phyloP scores from a whole-genome alignment of 2,113 vertebrate genomes.

The cat (Felis catus) region F.catus_Fca126_mat1.0 CM031421.1:12570501-12571000 shows the following conservation, averaged over 20 bases:
- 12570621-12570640: neutral
- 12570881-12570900: neutral
- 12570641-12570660: neutral
- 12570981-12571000: neutral
- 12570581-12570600: neutral
- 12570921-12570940: neutral
- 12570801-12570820: neutral
- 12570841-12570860: neutral
- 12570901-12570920: neutral
- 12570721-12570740: neutral
- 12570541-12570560: neutral
- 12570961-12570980: neutral
- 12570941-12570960: neutral
- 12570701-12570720: neutral
- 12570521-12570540: neutral
- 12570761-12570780: neutral
- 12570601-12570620: neutral
- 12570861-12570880: neutral
- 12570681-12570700: neutral
- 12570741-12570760: neutral
- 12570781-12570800: neutral
- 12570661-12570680: neutral
- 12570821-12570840: neutral
- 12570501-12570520: neutral
- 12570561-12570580: neutral